A percentile compares a stretch with the other conserved stretches of the same genome.
Conservation (phyloP, 2,888 invertebrate genomes). For the Mythimna loreyi region DNA sequence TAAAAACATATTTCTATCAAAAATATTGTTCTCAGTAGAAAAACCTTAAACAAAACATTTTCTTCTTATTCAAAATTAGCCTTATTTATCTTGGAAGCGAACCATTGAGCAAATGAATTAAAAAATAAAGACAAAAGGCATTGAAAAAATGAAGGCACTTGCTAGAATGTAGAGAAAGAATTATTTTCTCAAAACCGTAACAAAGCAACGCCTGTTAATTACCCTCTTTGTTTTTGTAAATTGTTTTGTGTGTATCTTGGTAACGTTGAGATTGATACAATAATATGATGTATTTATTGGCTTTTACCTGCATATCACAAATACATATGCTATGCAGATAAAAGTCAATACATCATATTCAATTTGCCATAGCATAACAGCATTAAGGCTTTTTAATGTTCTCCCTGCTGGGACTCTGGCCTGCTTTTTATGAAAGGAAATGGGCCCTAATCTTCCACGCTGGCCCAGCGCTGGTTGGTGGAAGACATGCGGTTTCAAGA, state of each 20-base stretch:
- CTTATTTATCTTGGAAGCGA: slow-evolving; percentile 38
- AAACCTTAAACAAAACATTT: slow-evolving; percentile 11
- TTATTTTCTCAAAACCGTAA: slow-evolving; percentile 50
- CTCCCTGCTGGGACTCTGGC: no score
- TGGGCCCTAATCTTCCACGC: no score
- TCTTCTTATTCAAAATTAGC: slow-evolving; percentile 30
- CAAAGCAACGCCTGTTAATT: slow-evolving; percentile 54
- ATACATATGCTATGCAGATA: no score
- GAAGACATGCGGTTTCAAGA: no score
- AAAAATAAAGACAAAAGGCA: slow-evolving; percentile 53
- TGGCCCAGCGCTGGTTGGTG: no score
- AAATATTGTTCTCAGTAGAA: background rate
- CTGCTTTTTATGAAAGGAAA: no score
- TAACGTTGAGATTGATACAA: slow-evolving; percentile 25
- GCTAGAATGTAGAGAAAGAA: slow-evolving; percentile 36
- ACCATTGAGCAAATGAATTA: slow-evolving; percentile 50
- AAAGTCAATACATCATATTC: no score
- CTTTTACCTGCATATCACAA: background rate
- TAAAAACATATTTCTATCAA: slow-evolving; percentile 11
- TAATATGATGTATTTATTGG: background rate
- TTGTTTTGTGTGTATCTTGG: slow-evolving; percentile 27
- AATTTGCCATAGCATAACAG: no score
- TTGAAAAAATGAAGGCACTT: slow-evolving; percentile 53
- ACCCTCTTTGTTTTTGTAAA: slow-evolving; percentile 44
- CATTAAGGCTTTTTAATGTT: no score